phyloP scores from a whole-genome alignment of 2,797 vertebrate genomes.

The Nyctibius grandis region DNA sequence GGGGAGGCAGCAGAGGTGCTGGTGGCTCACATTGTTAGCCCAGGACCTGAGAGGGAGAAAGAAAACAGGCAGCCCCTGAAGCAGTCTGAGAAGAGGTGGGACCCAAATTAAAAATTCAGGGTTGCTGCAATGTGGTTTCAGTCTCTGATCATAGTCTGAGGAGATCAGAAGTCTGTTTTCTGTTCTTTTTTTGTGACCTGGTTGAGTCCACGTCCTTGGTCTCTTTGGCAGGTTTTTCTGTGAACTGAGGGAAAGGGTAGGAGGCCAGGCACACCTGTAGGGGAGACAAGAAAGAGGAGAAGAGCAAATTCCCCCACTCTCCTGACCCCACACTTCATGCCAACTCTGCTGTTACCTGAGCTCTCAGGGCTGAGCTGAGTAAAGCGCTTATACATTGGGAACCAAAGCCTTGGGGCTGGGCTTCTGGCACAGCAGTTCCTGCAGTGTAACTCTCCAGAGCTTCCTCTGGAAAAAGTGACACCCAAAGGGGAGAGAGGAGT shows the following conservation, averaged over 20 bases:
- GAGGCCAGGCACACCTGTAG: not conserved
- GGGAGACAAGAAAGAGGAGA: not conserved
- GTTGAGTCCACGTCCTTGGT: not conserved
- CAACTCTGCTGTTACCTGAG: not conserved
- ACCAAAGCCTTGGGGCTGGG: not conserved
- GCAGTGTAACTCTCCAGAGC: not conserved
- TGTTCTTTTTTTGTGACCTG: not conserved
- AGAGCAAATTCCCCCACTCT: not conserved
- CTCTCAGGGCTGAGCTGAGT: not conserved
- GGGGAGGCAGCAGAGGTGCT: not conserved
- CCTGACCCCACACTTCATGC: rapidly evolving
- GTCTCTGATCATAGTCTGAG: not conserved
- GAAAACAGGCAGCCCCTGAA: not conserved
- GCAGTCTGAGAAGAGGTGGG: not conserved
- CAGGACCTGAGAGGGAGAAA: not conserved
- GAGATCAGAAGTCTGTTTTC: not conserved
- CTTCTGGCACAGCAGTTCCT: not conserved
- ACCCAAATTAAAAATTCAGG: not conserved
- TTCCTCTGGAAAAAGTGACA: not conserved
- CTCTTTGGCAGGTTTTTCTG: not conserved
- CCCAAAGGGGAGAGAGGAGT: not conserved
- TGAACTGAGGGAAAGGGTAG: not conserved
- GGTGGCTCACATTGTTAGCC: not conserved
- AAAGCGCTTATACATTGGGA: not conserved
- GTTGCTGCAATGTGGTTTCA: not conserved